Conservation (phyloP, 2,797 vertebrate species). For the Adrianichthys oophorus region DNA sequence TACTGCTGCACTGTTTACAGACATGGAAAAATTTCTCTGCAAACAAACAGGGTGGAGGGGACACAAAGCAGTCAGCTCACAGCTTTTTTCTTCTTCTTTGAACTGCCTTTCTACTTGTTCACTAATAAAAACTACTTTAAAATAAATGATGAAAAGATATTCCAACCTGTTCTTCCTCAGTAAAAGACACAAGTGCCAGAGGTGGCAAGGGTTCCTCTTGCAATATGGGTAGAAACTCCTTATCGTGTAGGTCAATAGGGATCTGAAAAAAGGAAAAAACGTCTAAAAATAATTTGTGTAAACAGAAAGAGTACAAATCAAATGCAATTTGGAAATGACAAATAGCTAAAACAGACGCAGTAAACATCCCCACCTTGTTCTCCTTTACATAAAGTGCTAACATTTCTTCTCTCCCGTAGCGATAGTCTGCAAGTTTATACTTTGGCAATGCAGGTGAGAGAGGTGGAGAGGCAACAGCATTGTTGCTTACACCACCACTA, state of each 20-base stretch:
- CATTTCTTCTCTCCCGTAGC: constrained; percentile 99
- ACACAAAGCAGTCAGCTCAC: neutral
- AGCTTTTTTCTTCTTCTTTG: constrained; percentile 9
- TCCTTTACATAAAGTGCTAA: constrained; percentile 99
- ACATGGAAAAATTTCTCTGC: constrained; percentile 99
- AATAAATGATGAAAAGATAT: neutral
- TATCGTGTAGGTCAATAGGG: constrained; percentile 95
- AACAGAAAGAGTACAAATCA: too few species aligned
- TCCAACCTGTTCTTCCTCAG: constrained; percentile 97
- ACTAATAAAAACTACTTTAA: neutral
- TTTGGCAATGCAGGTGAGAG: constrained; percentile 98
- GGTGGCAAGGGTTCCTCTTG: constrained; percentile 97
- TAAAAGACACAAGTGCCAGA: constrained; percentile 96
- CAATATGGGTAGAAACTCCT: constrained; percentile 97
- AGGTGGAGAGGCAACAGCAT: constrained; percentile 90
- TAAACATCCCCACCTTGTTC: constrained; percentile 85
- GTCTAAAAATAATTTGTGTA: neutral
- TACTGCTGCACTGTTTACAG: constrained; percentile 97
- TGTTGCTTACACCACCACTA: constrained; percentile 62
- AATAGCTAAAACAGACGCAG: neutral
- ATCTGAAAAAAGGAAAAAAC: constrained; percentile 74
- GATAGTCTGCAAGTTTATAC: constrained; percentile 99
- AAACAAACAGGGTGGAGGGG: constrained; percentile 46
- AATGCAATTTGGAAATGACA: neutral
- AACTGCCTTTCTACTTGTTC: constrained; percentile 6